Evolutionary conservation across 2,797 vertebrate genomes (phyloP).

Genomic region (Scarus forsteni): DNA sequence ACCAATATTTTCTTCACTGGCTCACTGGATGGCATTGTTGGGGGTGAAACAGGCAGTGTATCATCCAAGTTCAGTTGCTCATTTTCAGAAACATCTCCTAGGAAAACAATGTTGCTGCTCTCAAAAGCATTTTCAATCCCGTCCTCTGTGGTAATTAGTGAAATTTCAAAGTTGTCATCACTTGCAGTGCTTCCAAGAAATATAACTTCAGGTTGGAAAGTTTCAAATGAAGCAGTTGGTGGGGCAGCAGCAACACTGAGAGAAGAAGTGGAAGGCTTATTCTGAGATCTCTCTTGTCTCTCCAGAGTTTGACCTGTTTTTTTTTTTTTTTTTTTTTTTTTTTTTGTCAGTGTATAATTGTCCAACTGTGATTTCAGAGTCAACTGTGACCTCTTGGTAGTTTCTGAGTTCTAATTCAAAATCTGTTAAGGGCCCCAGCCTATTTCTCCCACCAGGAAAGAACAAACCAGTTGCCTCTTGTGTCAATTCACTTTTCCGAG

Average conservation of each 20-base stretch:
- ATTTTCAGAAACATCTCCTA: not conserved
- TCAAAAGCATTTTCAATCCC: not conserved
- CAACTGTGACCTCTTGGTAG: slow-evolving; percentile 11
- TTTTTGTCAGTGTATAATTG: slow-evolving; percentile 13
- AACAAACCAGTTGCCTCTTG: slow-evolving; percentile 5
- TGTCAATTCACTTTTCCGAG: slow-evolving; percentile 17
- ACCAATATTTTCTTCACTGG: slow-evolving; percentile 6
- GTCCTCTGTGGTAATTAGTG: not conserved
- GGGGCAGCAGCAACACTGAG: not conserved
- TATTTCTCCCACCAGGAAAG: slow-evolving; percentile 26
- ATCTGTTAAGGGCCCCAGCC: slow-evolving; percentile 14
- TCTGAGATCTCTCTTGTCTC: not conserved
- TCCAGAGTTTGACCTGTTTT: slow-evolving; percentile 1
- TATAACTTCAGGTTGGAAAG: not conserved
- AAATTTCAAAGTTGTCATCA: not conserved
- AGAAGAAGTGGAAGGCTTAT: slow-evolving; percentile 1
- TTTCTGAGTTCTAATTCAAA: slow-evolving; percentile 26
- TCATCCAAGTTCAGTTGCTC: slow-evolving; percentile 1
- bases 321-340: too few relatives aligned
- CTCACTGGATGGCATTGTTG: not conserved
- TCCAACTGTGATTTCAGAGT: slow-evolving; percentile 20
- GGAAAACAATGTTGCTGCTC: not conserved
- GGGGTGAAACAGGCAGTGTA: slow-evolving; percentile 1
- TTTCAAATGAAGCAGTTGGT: not conserved
- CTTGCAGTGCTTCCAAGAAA: not conserved